These are phyloP conservation scores for Tolmerus cingulatus DNA, from an alignment of 2,888 invertebrate species.

Conservation along the genomic window DNA sequence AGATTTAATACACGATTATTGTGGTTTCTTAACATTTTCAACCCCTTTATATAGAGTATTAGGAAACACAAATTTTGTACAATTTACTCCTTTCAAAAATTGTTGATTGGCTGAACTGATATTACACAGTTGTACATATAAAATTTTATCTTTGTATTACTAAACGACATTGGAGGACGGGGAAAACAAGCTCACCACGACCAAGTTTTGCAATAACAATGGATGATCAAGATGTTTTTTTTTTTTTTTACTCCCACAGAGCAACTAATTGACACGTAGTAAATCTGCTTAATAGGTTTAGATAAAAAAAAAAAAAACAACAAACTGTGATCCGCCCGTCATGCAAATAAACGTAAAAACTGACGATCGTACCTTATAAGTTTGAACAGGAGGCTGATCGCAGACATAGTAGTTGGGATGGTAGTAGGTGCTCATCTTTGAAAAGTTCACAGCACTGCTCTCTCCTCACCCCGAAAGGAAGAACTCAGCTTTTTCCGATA, in stretches of 20 bases:
- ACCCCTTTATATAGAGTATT: too few relatives aligned
- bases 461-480: not conserved
- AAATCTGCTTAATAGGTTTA: not conserved
- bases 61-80: not conserved
- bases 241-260: not conserved
- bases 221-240: not conserved
- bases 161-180: not conserved
- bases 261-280: not conserved
- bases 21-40: too few relatives aligned
- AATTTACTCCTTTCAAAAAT: not conserved
- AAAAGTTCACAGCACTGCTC: not conserved
- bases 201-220: not conserved
- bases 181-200: not conserved
- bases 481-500: not conserved
- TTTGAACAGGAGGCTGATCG: slow-evolving; percentile 32
- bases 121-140: not conserved
- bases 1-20: too few relatives aligned
- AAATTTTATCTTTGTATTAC: not conserved
- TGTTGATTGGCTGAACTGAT: not conserved
- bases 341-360: not conserved
- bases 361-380: not conserved
- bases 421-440: slow-evolving; percentile 23
- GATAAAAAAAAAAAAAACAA: too few relatives aligned
- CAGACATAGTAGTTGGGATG: slow-evolving; percentile 38
- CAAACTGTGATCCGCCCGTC: not conserved